Base-by-base conservation (phyloP, 1,140 invertebrate species). In the Helicoverpa armigera region DNA sequence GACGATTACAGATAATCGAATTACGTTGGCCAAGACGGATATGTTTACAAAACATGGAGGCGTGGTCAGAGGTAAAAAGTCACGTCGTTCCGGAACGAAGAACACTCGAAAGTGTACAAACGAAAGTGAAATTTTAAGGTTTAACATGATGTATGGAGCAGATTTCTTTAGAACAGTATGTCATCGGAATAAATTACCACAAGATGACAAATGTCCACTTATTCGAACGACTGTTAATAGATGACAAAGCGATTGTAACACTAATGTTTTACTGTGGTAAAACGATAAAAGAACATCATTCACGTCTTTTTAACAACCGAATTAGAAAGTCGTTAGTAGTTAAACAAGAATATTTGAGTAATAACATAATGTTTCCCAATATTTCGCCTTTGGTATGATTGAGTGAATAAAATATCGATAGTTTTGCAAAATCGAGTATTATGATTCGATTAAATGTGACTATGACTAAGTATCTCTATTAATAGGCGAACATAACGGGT, bases 111-210 rank as follows among this genome's bases (percentile, higher is more conserved):
- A 91, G 87, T 92, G 88, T 81, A 31, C 86, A 83, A 84, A 73
- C 81, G 89, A 92, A 92, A 94, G 91, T 94, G 89, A 92, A 92
- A 80, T 88, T 86, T 81, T 88, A 83, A 65, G 79, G 78, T 83
- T 85, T 82, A 82, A 79, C 79, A 63, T 65, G 35, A 65, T 35
- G 35, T 43, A 43, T 65, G 61, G 65, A 69, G 12, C 43, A 69
- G 48, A 69, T 69, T 65, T 65, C 29, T 48, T 43, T 65, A 9
- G n/a, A 58, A 79, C 50, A 76, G 29, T 35, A 78, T 58, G 83
- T 82, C 80, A 84, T 81, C 75, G 74, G 82, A 86, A 85, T 83
- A 87, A 83, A 86, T 83, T 74, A 78, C 70, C 29, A 73, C 13
- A 13, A 31, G 23, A 73, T 14, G 53, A 73, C 54, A 58, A 72